Base-by-base conservation (phyloP, 2,888 invertebrate genomes). In the Campaea margaritaria region DNA sequence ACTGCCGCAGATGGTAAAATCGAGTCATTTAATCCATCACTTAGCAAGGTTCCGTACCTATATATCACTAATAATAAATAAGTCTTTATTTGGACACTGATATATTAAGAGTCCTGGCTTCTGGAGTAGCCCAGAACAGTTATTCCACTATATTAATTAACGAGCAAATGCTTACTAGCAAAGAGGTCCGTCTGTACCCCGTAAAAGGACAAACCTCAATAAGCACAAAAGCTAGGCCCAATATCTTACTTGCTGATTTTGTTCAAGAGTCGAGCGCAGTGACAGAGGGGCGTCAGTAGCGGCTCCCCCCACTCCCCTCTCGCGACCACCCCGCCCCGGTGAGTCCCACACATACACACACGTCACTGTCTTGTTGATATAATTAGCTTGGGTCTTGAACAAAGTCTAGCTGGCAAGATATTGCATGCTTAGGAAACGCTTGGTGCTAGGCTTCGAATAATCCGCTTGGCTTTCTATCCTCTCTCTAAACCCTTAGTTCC, bases 191-290 rank as follows among this genome's bases (percentile, higher is more conserved):
- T 5, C 21, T 31, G 31, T 31, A 31, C 7, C 2, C 2, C 31
- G 7, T 36, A 36, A 36, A 36, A n/a, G 3, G 2, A 1, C 14
- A 14, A 14, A 12, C 11, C 15, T 7, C 38, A 31, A 31, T 7
- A 10, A 31, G 31, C 16, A 47, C 11, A 58, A 46, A 62, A 46
- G 53, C 55, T 64, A 73, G 64, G 66, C 43, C 57, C 48, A 65
- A 69, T 73, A 47, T 78, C 77, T 82, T 72, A 82, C 76, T 76
- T 85, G 83, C 80, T 87, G 82, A 84, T 91, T 91, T 91, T 91
- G 91, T 91, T 91, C 84, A 91, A 91, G 91, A 91, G 82, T 84
- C 90, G 86, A 81, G 90, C 80, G 85, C 85, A 76, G 84, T 79
- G 82, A 76, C 82, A 72, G 86, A 81, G 67, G 81, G 81, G 72